phyloP scores from a whole-genome alignment of 2,797 vertebrate genomes.

The Chelmon rostratus region DNA sequence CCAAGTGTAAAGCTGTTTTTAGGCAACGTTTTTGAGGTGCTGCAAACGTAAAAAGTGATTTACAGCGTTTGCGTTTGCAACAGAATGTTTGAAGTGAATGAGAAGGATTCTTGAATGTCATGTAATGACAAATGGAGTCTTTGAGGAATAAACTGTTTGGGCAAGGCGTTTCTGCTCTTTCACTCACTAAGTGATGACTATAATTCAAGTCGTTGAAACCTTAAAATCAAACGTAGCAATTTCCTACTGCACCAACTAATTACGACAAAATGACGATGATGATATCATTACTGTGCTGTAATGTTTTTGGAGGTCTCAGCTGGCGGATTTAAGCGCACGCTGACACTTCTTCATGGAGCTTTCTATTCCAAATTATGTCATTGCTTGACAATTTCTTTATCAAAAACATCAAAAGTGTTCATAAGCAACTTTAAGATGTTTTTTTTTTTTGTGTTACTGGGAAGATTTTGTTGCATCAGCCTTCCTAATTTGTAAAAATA shows the following conservation, averaged over 20 bases:
- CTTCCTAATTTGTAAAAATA: not conserved
- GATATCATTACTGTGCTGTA: constrained; percentile 4
- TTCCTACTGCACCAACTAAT: constrained; percentile 21
- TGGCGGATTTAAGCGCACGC: not conserved
- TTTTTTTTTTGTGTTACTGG: not conserved
- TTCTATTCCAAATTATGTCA: not conserved
- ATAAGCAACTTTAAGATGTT: constrained; percentile 6
- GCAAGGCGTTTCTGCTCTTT: not conserved
- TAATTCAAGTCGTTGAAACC: constrained; percentile 13
- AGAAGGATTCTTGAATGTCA: constrained; percentile 22
- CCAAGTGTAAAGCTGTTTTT: constrained; percentile 8
- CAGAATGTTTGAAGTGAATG: constrained; percentile 6
- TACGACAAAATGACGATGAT: constrained; percentile 5
- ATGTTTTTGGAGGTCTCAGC: constrained; percentile 13
- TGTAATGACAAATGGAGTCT: constrained; percentile 23
- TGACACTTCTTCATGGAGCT: not conserved
- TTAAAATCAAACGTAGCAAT: constrained; percentile 8
- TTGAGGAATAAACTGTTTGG: not conserved
- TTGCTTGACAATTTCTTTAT: constrained; percentile 31
- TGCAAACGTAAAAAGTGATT: constrained; percentile 34
- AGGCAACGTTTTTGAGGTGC: constrained; percentile 1
- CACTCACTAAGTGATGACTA: not conserved
- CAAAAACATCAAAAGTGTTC: not conserved
- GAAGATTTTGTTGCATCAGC: constrained; percentile 16
- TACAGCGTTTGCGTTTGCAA: constrained; percentile 29